phyloP scores from a whole-genome alignment of 2,888 invertebrate genomes.

The Nowickia ferox region DNA sequence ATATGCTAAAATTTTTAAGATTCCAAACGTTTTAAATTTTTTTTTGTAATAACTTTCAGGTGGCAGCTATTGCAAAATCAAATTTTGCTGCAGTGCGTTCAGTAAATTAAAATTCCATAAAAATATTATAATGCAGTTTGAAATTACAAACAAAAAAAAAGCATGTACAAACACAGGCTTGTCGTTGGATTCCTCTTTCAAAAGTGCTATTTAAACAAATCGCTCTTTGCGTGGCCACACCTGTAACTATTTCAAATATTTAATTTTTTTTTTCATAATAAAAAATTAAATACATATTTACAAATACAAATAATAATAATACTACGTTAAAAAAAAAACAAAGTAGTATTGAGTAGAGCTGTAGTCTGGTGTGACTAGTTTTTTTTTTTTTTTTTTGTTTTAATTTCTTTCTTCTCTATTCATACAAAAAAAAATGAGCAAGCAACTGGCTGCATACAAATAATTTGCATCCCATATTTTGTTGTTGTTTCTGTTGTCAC shows the following conservation, averaged over 20 bases:
- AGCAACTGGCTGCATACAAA: conserved; percentile 19
- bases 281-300: conserved; percentile 11
- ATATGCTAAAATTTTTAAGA: too few species aligned
- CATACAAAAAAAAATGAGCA: not conserved
- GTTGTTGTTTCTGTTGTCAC: not conserved
- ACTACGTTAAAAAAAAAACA: not conserved
- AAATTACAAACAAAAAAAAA: not conserved
- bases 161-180: not conserved
- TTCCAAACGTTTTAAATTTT: too few species aligned
- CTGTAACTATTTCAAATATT: conserved; percentile 33
- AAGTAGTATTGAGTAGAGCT: conserved; percentile 31
- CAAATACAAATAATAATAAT: conserved; percentile 42
- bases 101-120: not conserved
- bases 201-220: conserved; percentile 11
- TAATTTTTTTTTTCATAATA: conserved; percentile 12
- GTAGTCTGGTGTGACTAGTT: conserved; percentile 61
- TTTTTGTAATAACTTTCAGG: not conserved
- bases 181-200: not conserved
- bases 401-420: conserved; percentile 55
- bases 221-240: conserved; percentile 47
- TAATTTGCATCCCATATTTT: conserved; percentile 50
- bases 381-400: conserved; percentile 44
- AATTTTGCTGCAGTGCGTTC: not conserved
- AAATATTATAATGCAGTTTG: conserved; percentile 4
- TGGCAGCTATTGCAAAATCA: not conserved